Evolutionary conservation across 2,113 vertebrate genomes (phyloP), one percentile per base, ranked within the genome.

Genomic region (Leucopternis melanops): DNA sequence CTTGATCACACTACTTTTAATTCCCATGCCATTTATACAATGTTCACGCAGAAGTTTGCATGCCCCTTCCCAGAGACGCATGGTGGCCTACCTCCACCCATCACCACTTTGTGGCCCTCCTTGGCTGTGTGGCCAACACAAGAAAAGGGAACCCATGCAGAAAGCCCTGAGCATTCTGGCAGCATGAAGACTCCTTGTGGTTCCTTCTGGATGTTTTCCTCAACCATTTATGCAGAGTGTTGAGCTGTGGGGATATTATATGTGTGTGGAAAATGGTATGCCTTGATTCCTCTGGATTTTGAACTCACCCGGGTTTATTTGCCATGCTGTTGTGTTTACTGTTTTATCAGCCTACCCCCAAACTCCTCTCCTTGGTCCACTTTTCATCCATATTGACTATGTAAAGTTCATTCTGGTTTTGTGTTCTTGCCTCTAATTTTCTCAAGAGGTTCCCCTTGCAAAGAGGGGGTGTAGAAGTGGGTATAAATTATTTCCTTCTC

Each of bases 271-370:
- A 70, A 50, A 55, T 0, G 2, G 34, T 27, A 19, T 72, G 10
- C 7, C 14, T 79, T 25, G 9, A 59, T 49, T 77, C 18, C 21
- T 54, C 57, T 50, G n/a, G 59, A 45, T 32, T 57, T 77, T 44
- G 71, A 69, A 26, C 6, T 54, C 9, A 0, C 16, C 57, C 67
- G 62, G 26, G 21, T 73, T 72, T 72, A 31, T 77, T 95, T 84
- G 14, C 7, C 16, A 29, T 0, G 0, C 2, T 69, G 44, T 9
- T 85, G 44, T 62, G 50, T 38, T 47, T 38, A 13, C 16, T 54
- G 8, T 50, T 93, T 55, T 38, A 59, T 26, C 73, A 74, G 10
- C 2, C 26, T 74, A 32, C 27, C 4, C 23, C 19, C 32, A 74
- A 79, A 74, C 6, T 71, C 36, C 13, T 61, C 58, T 63, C 29